phyloP scores from a whole-genome alignment of 2,888 invertebrate species.

The Xanthorhoe designata region DNA sequence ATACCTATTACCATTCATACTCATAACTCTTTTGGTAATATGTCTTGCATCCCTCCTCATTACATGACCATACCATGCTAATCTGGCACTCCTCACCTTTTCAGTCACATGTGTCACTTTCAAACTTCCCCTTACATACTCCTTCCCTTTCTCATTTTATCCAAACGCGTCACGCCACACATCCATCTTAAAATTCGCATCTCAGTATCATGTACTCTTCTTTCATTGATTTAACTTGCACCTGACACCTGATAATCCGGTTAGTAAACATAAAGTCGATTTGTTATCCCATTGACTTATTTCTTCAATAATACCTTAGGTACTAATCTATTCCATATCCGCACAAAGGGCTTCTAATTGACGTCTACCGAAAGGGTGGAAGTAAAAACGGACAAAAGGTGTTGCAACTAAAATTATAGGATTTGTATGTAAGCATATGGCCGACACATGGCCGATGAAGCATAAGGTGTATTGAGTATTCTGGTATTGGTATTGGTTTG shows the following conservation, averaged over 20 bases:
- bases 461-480: slow-evolving; percentile 69
- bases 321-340: slow-evolving; percentile 54
- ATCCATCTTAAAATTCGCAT: no score
- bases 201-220: no score
- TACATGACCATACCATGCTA: no score
- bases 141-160: no score
- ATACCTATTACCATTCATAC: no score
- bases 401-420: slow-evolving; percentile 69
- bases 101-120: no score
- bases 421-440: slow-evolving; percentile 74
- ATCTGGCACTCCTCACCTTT: no score
- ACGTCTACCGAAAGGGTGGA: slow-evolving; percentile 68
- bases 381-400: slow-evolving; percentile 68
- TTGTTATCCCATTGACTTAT: slow-evolving; percentile 36
- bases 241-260: not conserved
- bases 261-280: slow-evolving; percentile 9
- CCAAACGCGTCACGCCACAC: no score
- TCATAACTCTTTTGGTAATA: no score
- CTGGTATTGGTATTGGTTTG: slow-evolving; percentile 39
- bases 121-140: no score
- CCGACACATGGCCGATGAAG: slow-evolving; percentile 73
- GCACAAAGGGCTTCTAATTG: slow-evolving; percentile 66
- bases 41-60: no score
- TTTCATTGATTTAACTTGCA: no score
- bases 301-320: slow-evolving; percentile 39